Conservation (phyloP, 2,113 vertebrate genomes). For the Mola mola region DNA sequence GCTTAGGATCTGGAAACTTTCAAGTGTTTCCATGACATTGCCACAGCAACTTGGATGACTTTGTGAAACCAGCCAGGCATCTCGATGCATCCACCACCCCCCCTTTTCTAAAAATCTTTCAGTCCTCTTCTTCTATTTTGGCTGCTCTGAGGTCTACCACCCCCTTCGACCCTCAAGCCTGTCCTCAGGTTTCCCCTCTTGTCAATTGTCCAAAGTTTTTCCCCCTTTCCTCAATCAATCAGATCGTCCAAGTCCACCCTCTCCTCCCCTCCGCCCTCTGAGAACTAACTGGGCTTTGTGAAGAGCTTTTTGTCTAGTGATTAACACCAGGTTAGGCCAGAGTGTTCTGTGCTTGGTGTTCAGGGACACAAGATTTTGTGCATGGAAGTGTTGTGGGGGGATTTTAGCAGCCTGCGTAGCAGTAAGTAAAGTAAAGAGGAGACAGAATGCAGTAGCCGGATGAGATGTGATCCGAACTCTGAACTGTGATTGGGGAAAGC, state of each 20-base stretch:
- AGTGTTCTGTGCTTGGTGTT: conserved; percentile 56
- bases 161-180: conserved; percentile 13
- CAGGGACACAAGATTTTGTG: conserved; percentile 30
- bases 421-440: conserved; percentile 50
- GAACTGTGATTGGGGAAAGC: conserved; percentile 48
- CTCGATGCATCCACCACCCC: conserved; percentile 14
- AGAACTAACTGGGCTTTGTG: conserved; percentile 68
- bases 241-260: conserved; percentile 38
- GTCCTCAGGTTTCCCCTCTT: conserved; percentile 42
- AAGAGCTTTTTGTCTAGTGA: conserved; percentile 72
- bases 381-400: too few species aligned
- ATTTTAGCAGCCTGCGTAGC: conserved; percentile 48
- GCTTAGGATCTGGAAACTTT: conserved; percentile 64
- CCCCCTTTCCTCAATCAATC: conserved; percentile 41
- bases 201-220: conserved; percentile 40
- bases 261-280: conserved; percentile 26
- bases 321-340: conserved; percentile 70
- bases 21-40: conserved; percentile 74
- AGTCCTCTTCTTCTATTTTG: conserved; percentile 28
- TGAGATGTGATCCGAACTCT: conserved; percentile 70
- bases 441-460: conserved; percentile 66
- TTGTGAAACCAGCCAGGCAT: conserved; percentile 56
- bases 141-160: conserved; percentile 2
- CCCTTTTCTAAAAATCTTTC: background rate
- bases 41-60: conserved; percentile 65